These are phyloP conservation scores for Leiothrix lutea DNA, from an alignment of 2,113 vertebrate species.

Conservation along the genomic window DNA sequence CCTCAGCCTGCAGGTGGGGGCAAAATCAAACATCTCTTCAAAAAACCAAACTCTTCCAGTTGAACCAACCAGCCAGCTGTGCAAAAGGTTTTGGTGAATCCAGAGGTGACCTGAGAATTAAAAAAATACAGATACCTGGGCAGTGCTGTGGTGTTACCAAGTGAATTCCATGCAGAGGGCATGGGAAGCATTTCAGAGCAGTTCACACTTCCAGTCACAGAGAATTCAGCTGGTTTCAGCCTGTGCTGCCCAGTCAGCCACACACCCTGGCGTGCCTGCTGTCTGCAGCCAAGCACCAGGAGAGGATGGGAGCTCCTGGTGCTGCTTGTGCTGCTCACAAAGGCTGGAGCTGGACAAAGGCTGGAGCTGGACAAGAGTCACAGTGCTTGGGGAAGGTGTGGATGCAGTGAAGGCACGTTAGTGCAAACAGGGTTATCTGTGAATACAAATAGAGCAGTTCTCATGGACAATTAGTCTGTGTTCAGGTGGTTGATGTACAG, in stretches of 20 bases:
- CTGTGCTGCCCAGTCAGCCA: not conserved
- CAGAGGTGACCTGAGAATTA: not conserved
- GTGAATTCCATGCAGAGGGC: not conserved
- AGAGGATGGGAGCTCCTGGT: not conserved
- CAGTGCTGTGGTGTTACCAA: accelerated
- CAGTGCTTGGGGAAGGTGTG: accelerated
- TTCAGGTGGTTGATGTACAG: not conserved
- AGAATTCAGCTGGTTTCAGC: not conserved
- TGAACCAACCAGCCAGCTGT: not conserved
- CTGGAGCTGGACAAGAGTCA: not conserved
- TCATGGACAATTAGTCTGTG: not conserved
- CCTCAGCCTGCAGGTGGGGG: not conserved
- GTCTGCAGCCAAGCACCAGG: not conserved
- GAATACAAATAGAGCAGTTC: no score
- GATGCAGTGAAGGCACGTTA: not conserved
- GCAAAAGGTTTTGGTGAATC: not conserved
- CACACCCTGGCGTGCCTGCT: not conserved
- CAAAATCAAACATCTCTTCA: not conserved
- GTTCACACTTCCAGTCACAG: not conserved
- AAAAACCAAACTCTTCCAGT: not conserved
- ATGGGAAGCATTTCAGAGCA: not conserved
- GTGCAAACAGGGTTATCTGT: not conserved
- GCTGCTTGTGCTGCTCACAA: accelerated
- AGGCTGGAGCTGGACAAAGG: not conserved
- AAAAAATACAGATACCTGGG: not conserved